These are phyloP conservation scores for Monochamus saltuarius DNA, from an alignment of 1,140 invertebrate genomes.

Conservation along the genomic window DNA sequence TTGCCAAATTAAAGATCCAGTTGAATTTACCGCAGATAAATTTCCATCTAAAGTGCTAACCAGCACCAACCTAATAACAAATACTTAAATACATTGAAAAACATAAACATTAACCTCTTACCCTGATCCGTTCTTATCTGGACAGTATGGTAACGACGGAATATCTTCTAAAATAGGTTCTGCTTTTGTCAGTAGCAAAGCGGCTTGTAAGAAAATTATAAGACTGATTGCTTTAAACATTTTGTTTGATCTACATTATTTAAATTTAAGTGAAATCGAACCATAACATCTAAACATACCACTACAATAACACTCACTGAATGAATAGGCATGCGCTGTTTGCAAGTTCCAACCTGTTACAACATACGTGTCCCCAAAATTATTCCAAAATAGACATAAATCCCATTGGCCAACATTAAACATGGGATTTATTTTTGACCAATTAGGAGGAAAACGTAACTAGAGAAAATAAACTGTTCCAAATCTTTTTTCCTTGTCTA, in stretches of 20 bases:
- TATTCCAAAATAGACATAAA: constrained; percentile 5
- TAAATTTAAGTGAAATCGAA: not conserved
- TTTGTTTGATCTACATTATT: not conserved
- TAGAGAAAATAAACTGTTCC: no score
- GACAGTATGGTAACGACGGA: constrained; percentile 31
- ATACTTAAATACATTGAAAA: not conserved
- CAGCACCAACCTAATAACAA: constrained; percentile 65
- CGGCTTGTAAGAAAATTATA: not conserved
- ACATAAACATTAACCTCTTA: constrained; percentile 17
- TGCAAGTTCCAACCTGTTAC: not conserved
- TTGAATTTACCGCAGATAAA: constrained; percentile 73
- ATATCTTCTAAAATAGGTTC: not conserved
- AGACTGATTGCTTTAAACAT: not conserved
- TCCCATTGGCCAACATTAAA: no score
- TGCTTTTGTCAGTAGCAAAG: not conserved
- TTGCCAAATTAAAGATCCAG: constrained; percentile 73
- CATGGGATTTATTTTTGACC: no score
- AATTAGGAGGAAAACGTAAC: no score
- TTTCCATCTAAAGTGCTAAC: constrained; percentile 88
- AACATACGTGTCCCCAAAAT: constrained; percentile 3
- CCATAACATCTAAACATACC: not conserved
- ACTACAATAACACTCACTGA: not conserved
- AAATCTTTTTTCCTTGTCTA: no score
- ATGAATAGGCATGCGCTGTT: not conserved
- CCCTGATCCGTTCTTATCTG: constrained; percentile 30